A percentile compares a stretch with the other conserved stretches of the same genome.
Conservation (phyloP, 1,140 invertebrate species). For the Calliopsis andreniformis region DNA sequence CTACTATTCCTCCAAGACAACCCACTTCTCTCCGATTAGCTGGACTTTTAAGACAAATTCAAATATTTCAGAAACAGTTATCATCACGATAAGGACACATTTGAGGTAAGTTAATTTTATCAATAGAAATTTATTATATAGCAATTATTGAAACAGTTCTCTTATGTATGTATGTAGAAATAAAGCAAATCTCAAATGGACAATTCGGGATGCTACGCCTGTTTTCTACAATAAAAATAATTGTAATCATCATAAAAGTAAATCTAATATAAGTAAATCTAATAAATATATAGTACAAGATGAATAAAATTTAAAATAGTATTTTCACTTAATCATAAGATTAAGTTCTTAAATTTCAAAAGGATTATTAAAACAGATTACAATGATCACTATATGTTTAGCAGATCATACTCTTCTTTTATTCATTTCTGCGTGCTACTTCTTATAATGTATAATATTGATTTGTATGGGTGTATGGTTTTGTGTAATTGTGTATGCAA, state of each 20-base stretch:
- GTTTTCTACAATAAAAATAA: neutral
- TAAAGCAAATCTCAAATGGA: neutral
- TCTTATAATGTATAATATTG: slow-evolving; percentile 58
- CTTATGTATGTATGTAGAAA: neutral
- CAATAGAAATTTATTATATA: neutral
- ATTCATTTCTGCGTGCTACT: slow-evolving; percentile 60
- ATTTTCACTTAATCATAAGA: neutral
- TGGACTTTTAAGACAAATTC: slow-evolving; percentile 72
- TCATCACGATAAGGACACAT: slow-evolving; percentile 48
- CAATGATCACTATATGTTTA: slow-evolving; percentile 35
- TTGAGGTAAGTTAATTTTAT: slow-evolving; percentile 9
- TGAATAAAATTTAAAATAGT: slow-evolving; percentile 31
- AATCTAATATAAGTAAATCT: neutral
- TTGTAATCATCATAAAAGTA: neutral
- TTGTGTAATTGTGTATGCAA: slow-evolving; percentile 53
- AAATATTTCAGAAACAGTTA: slow-evolving; percentile 74
- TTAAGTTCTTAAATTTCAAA: neutral
- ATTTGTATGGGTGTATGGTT: slow-evolving; percentile 54
- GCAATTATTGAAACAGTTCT: neutral
- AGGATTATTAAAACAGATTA: neutral
- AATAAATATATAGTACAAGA: neutral
- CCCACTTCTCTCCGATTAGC: slow-evolving; percentile 65
- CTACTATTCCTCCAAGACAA: slow-evolving; percentile 30
- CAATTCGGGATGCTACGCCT: neutral
- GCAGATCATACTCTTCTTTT: slow-evolving; percentile 58